Evolutionary conservation across 1,140 invertebrate species (phyloP).

Genomic region (Platorchestia sp.): DNA sequence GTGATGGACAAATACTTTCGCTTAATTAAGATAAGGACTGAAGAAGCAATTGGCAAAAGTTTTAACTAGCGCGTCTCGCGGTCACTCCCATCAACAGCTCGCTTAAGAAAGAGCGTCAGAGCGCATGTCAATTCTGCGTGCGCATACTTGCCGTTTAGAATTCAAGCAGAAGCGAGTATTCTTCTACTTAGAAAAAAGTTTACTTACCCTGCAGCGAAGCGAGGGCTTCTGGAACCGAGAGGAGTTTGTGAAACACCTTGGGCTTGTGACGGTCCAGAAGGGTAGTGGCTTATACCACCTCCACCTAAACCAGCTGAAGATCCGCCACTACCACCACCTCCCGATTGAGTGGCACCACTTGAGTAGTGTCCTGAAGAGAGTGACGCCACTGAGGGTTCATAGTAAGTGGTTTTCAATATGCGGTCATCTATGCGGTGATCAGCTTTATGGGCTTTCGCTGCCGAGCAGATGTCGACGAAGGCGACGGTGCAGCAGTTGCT

Average conservation of each 20-base stretch:
- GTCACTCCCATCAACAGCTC: background rate
- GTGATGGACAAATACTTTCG: too few species aligned
- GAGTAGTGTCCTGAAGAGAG: conserved; percentile 63
- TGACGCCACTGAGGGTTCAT: conserved; percentile 82
- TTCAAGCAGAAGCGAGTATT: background rate
- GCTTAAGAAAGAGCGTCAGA: background rate
- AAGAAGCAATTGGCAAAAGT: background rate
- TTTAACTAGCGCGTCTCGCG: background rate
- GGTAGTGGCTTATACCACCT: conserved; percentile 21
- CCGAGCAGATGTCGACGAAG: conserved; percentile 97
- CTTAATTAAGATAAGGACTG: background rate
- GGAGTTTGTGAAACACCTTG: conserved; percentile 35
- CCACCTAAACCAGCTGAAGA: conserved; percentile 14
- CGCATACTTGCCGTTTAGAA: background rate
- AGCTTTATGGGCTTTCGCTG: conserved; percentile 90
- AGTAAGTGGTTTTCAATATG: conserved; percentile 90
- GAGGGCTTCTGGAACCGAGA: conserved; percentile 1
- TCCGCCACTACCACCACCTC: background rate
- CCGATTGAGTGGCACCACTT: conserved; percentile 17
- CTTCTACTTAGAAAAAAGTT: background rate
- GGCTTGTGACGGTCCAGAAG: background rate
- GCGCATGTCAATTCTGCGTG: background rate
- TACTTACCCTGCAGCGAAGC: conserved; percentile 38
- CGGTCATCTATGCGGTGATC: conserved; percentile 89
- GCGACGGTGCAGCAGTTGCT: conserved; percentile 84